Base-by-base conservation (phyloP, 1,140 invertebrate species). In the Cherax destructor region DNA sequence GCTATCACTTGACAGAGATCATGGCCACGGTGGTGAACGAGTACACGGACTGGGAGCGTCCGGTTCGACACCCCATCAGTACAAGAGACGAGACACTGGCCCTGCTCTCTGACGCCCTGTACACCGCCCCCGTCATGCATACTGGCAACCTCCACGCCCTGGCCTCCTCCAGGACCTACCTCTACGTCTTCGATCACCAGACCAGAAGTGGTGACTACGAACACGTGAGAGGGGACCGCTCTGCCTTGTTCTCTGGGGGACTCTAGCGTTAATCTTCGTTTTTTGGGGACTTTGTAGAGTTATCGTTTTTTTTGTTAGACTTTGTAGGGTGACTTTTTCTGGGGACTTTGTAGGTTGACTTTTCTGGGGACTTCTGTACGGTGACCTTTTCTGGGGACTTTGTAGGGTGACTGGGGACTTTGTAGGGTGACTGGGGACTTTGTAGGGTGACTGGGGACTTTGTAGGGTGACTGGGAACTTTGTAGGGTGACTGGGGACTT, bases 1-100 rank as follows among this genome's bases (percentile, higher is more conserved):
- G 90, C 92, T 93, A 93, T 91, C 95, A 96, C 93, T 93, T 95
- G 80, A 95, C 95, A 92, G 96, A 96, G 93, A 95, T 96, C 74
- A 95, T 95, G 85, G 95, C 96, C 47, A 95, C 96, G 18, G 94
- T 96, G 7, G 97, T 99, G 92, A 99, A 99, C 94, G 98, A 99
- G 94, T 99, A 99, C 94, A 99, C 98, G 4, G 98, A 99, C 94
- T 99, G 98, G 98, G 98, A 99, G 94, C 96, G 97, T 93, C 98
- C 98, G 4, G 96, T 98, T 11, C 97, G 98, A 94, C 98, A 99
- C 96, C 98, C 98, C 49, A 97, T 98, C 93, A 97, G 97, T 95
- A 97, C 98, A 76, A 96, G 99, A 72, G 98, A 99, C 94, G 98
- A 98, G 94, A 98, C 98, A 0, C 95, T 99, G 74, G 98, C 99